These are phyloP conservation scores for Sinella curviseta DNA, from an alignment of 1,140 invertebrate genomes.

Conservation along the genomic window DNA sequence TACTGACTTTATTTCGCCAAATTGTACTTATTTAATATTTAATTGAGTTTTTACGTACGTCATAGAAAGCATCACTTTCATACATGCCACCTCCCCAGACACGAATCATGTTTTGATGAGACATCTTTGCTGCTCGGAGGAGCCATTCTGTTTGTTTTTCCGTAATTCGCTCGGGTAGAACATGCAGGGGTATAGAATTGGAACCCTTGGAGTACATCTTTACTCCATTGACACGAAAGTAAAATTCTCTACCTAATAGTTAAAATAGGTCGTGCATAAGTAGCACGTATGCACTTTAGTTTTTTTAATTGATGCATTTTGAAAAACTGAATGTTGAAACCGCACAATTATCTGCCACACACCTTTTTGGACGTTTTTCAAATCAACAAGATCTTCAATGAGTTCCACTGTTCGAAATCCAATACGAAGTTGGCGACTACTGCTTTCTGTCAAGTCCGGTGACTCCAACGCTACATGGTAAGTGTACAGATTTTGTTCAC, in stretches of 20 bases:
- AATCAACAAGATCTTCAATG: slow-evolving; percentile 66
- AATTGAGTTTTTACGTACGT: slow-evolving; percentile 56
- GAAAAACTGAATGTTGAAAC: background rate
- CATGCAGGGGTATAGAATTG: slow-evolving; percentile 90
- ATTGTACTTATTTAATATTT: background rate
- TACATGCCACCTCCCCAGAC: slow-evolving; percentile 98
- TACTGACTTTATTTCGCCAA: background rate
- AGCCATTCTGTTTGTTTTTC: slow-evolving; percentile 60
- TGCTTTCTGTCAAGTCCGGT: background rate
- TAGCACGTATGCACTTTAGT: too few relatives aligned
- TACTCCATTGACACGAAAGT: slow-evolving; percentile 81
- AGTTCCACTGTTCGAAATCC: slow-evolving; percentile 87
- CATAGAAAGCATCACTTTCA: slow-evolving; percentile 88
- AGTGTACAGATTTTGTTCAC: slow-evolving; percentile 35
- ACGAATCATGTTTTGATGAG: slow-evolving; percentile 90
- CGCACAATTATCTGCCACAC: too few relatives aligned
- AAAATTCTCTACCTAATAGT: slow-evolving; percentile 80
- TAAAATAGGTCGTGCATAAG: too few relatives aligned
- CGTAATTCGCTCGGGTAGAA: slow-evolving; percentile 76
- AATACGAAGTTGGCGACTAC: slow-evolving; percentile 56
- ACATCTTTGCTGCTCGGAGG: slow-evolving; percentile 70
- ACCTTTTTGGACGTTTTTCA: slow-evolving; percentile 33
- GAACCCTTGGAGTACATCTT: slow-evolving; percentile 95
- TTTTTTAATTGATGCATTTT: too few relatives aligned
- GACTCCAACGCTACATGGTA: slow-evolving; percentile 10